phyloP scores from a whole-genome alignment of 2,797 vertebrate genomes.

The Hephaestus fuliginosus region DNA sequence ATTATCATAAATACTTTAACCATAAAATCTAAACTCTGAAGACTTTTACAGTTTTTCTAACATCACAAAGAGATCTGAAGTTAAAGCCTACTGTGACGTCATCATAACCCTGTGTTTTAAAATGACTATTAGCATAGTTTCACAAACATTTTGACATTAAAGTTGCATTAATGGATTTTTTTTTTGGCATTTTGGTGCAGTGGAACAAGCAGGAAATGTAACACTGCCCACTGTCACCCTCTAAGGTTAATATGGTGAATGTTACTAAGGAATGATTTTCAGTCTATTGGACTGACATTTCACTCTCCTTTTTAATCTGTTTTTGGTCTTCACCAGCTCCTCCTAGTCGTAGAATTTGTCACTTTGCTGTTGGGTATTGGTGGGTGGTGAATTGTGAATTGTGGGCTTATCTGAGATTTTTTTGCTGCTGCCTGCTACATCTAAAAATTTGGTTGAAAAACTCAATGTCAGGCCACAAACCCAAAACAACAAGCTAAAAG shows the following conservation, averaged over 20 bases:
- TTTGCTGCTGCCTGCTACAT: no score
- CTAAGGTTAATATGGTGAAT: neutral
- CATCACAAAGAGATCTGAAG: no score
- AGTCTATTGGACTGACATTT: neutral
- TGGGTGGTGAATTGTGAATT: neutral
- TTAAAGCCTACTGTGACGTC: neutral
- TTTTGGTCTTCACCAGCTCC: neutral
- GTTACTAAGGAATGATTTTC: no score
- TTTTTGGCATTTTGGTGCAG: neutral
- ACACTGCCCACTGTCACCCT: neutral
- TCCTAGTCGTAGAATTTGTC: no score
- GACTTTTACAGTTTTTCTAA: no score
- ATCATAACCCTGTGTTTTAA: no score
- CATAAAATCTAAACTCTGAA: neutral
- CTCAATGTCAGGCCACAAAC: neutral
- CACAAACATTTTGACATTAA: neutral
- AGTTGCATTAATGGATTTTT: neutral
- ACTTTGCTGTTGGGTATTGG: neutral
- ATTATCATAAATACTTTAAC: neutral
- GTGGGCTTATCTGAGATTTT: no score
- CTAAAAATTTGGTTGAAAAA: neutral
- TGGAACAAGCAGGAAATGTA: neutral
- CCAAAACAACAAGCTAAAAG: neutral
- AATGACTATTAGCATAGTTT: neutral
- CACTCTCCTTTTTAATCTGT: neutral